A percentile compares a stretch with the other conserved stretches of the same genome.
These are phyloP conservation scores for Hycleus cichorii DNA, from an alignment of 1,140 invertebrate genomes.

Conservation along the genomic window DNA sequence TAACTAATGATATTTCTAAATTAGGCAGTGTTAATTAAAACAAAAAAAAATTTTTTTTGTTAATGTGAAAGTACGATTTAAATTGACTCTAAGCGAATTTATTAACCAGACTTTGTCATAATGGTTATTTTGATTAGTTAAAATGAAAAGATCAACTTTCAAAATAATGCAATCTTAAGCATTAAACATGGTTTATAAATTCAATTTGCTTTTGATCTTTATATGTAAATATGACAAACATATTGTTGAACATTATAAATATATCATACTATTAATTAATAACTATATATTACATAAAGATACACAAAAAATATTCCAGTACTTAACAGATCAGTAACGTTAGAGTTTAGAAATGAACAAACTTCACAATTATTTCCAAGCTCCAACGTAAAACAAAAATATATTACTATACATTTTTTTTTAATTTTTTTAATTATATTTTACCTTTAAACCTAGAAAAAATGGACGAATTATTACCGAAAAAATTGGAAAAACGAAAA, in stretches of 20 bases:
- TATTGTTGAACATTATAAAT: conserved; percentile 11
- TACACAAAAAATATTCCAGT: conserved; percentile 12
- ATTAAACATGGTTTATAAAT: conserved; percentile 11
- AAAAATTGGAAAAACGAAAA: too few relatives aligned
- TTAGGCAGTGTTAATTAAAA: conserved; percentile 24
- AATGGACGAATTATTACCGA: conserved; percentile 24
- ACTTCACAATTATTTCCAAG: conserved; percentile 2
- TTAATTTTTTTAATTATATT: conserved; percentile 8
- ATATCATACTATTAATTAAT: conserved; percentile 12
- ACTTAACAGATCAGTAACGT: conserved; percentile 12
- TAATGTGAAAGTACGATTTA: not conserved
- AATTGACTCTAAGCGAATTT: too few relatives aligned
- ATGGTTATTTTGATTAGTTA: too few relatives aligned
- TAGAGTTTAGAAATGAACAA: conserved; percentile 6
- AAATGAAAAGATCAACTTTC: not conserved
- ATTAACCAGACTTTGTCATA: too few relatives aligned
- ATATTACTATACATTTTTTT: conserved; percentile 23
- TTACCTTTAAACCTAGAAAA: conserved; percentile 1
- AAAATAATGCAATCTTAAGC: conserved; percentile 10
- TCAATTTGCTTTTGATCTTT: not conserved
- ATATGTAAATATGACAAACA: conserved; percentile 7
- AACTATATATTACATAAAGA: conserved; percentile 16
- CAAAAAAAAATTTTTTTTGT: conserved; percentile 6
- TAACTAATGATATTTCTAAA: conserved; percentile 11
- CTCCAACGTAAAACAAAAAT: conserved; percentile 19